Conservation (phyloP, 1,140 invertebrate species). For the Latrodectus geometricus region DNA sequence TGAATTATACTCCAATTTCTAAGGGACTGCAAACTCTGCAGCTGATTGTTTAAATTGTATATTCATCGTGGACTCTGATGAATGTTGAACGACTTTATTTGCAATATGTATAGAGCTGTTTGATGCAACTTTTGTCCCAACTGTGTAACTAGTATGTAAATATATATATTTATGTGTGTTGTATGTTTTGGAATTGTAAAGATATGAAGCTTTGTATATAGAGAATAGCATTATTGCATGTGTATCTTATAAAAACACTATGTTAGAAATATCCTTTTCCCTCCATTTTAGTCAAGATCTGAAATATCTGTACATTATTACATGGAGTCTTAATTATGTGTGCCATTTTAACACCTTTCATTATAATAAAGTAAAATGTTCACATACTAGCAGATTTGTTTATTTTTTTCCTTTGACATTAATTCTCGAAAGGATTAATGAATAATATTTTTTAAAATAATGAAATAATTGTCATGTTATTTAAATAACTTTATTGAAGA, state of each 20-base stretch:
- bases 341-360: constrained; percentile 54
- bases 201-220: constrained; percentile 54
- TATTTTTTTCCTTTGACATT: no score
- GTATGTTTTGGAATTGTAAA: constrained; percentile 58
- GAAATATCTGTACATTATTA: constrained; percentile 47
- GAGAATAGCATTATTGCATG: constrained; percentile 36
- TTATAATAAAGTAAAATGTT: constrained; percentile 52
- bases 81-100: constrained; percentile 8
- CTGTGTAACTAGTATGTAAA: constrained; percentile 56
- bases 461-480: no score
- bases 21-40: neutral
- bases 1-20: constrained; percentile 13
- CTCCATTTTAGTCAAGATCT: constrained; percentile 39
- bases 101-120: constrained; percentile 41
- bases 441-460: no score
- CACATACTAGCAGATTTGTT: neutral
- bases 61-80: neutral
- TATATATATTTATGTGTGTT: constrained; percentile 39
- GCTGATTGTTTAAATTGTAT: neutral
- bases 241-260: constrained; percentile 44
- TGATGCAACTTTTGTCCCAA: constrained; percentile 31
- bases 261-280: constrained; percentile 49
- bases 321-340: constrained; percentile 52
- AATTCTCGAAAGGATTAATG: no score
- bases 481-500: no score